These are phyloP conservation scores for Tenebrio molitor DNA, from an alignment of 1,140 invertebrate species.

Conservation along the genomic window DNA sequence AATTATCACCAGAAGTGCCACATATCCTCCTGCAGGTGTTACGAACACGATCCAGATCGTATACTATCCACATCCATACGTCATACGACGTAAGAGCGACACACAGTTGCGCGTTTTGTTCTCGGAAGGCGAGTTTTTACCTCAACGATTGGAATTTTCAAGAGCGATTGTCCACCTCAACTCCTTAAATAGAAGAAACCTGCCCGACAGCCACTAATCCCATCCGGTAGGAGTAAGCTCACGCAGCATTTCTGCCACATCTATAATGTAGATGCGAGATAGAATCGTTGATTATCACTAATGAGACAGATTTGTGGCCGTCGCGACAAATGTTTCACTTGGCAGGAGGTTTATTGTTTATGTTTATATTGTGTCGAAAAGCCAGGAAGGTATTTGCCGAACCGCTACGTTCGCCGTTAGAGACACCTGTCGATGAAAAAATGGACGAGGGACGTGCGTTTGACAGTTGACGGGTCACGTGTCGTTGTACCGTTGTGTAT, in stretches of 20 bases:
- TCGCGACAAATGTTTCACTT: constrained; percentile 32
- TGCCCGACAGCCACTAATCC: constrained; percentile 17
- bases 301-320: constrained; percentile 30
- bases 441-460: too few species aligned
- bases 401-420: constrained; percentile 28
- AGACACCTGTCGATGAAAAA: too few species aligned
- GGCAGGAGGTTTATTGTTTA: constrained; percentile 27
- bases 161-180: constrained; percentile 45
- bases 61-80: too few species aligned
- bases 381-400: background rate
- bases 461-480: too few species aligned
- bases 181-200: constrained; percentile 46
- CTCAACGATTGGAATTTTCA: constrained; percentile 49
- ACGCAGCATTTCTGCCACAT: constrained; percentile 8
- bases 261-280: constrained; percentile 17
- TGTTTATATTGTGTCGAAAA: background rate
- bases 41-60: too few species aligned
- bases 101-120: too few species aligned
- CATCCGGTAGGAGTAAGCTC: constrained; percentile 43
- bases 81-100: too few species aligned
- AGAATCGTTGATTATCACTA: constrained; percentile 28
- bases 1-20: too few species aligned
- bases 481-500: too few species aligned
- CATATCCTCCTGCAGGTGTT: too few species aligned
- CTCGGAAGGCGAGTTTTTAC: constrained; percentile 45